Evolutionary conservation across 2,113 vertebrate species (phyloP), one percentile per base, ranked within the genome.

Genomic region (Bufo gargarizans): DNA sequence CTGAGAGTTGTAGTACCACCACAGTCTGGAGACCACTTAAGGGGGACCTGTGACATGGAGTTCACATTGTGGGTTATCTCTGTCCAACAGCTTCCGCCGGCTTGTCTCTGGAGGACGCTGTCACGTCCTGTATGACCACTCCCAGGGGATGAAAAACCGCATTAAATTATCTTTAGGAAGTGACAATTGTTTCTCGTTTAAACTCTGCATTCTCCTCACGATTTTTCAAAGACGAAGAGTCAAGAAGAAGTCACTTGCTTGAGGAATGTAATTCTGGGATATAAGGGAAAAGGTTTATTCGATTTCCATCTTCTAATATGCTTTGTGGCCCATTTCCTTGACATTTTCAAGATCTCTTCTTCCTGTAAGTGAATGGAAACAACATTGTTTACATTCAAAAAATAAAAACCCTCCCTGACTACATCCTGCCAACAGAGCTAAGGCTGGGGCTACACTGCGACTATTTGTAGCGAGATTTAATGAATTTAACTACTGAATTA

Each of bases 81-180:
- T 77, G 13, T 59, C 55, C 33, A 49, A 77, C 84, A 86, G 84
- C 74, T 86, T 86, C 72, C 84, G 55, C 16, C 50, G 72, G 13
- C 55, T 9, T 86, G 17, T 63, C 74, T 53, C 10, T 20, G 9
- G 71, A 85, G 71, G 84, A 85, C 74, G 55, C n/a, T 61, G 55
- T 86, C 55, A 86, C 72, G 63, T 86, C 84, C 84, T 86, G 72
- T 86, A 77, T 63, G 56, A 86, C 72, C 72, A 50, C 72, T 86
- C 84, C 84, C 56, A 10, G 56, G 72, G 80, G 72, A 6, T 20
- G 56, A 50, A 14, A 56, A 63, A 45, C 19, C 7, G 14, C 58
- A 49, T 77, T 20, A 14, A 7, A 45, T 86, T 86, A 77, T 86
- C 84, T 63, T 3, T 47, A 86, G 84, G 84, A 86, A 86, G 45